Conservation (phyloP, 2,888 invertebrate species). For the Schizaphis graminum region DNA sequence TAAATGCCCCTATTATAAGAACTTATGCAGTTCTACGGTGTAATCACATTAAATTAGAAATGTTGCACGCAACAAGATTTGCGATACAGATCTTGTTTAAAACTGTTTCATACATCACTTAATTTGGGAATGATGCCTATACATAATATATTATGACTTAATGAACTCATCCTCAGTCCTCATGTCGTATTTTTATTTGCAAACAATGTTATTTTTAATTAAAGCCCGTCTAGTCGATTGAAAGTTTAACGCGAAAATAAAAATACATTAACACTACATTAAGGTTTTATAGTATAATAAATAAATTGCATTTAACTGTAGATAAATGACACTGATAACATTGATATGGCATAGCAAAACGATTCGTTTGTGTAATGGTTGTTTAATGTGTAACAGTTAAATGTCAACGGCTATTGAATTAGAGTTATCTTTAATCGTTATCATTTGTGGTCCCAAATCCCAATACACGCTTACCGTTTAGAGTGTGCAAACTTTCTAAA, state of each 20-base stretch:
- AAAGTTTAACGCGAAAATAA: background rate
- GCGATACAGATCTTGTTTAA: background rate
- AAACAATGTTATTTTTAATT: background rate
- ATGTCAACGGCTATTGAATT: background rate
- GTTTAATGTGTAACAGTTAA: background rate
- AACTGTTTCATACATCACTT: background rate
- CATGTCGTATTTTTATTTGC: background rate
- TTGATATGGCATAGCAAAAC: background rate
- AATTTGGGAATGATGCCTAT: background rate
- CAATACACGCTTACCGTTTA: background rate
- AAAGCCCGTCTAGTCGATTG: background rate
- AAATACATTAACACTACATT: background rate
- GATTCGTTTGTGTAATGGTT: background rate
- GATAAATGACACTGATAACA: background rate
- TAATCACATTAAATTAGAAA: slow-evolving; percentile 38
- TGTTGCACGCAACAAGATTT: slow-evolving; percentile 28
- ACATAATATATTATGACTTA: background rate
- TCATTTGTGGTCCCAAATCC: background rate
- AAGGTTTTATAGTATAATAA: background rate
- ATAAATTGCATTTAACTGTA: background rate
- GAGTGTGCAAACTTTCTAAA: background rate
- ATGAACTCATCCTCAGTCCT: background rate
- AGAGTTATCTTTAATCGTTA: background rate
- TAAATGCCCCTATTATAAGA: background rate
- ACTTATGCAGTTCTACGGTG: background rate